Conservation (phyloP, 2,888 invertebrate genomes). For the Eupithecia insigniata region DNA sequence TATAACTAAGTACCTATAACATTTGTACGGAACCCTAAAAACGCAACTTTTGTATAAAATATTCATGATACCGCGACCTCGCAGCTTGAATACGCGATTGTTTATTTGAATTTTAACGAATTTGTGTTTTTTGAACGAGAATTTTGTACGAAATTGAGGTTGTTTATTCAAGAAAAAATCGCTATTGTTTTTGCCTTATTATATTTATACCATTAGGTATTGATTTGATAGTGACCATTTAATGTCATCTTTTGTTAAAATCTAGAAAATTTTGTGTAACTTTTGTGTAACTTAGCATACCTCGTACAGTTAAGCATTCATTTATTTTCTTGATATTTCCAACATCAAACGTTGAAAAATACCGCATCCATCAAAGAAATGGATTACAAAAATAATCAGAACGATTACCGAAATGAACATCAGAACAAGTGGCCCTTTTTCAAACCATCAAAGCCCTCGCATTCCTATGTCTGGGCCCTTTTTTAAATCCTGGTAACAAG, state of each 20-base stretch:
- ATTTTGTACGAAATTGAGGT: constrained; percentile 10
- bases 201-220: not conserved
- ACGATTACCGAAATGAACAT: constrained; percentile 76
- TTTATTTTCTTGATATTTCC: not conserved
- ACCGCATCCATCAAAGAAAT: constrained; percentile 38
- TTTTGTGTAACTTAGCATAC: no score
- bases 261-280: not conserved
- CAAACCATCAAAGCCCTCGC: constrained; percentile 70
- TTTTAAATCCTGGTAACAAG: constrained; percentile 83
- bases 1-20: not conserved
- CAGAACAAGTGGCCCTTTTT: constrained; percentile 62
- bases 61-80: constrained; percentile 67
- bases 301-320: no score
- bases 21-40: constrained; percentile 40
- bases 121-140: constrained; percentile 38
- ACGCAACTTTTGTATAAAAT: constrained; percentile 65
- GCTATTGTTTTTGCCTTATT: not conserved
- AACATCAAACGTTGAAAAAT: constrained; percentile 35
- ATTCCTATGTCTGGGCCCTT: constrained; percentile 72
- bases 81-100: constrained; percentile 52
- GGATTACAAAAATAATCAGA: constrained; percentile 63
- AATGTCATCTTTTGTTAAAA: not conserved
- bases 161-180: constrained; percentile 8
- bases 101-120: constrained; percentile 56
- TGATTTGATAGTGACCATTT: not conserved